Conservation (phyloP, 1,140 invertebrate genomes). For the Cydia amplana region DNA sequence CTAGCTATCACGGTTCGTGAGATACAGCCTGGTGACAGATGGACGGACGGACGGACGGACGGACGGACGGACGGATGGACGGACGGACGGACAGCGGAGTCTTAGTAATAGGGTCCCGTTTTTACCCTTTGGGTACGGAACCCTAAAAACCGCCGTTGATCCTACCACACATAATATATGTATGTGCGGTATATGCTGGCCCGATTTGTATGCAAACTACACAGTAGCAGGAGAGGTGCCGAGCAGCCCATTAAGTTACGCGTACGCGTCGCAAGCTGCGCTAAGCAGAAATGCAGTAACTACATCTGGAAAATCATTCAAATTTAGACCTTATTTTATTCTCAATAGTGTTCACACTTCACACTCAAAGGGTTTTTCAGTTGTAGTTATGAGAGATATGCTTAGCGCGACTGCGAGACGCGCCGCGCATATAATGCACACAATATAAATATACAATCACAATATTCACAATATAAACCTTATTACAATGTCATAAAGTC, state of each 20-base stretch:
- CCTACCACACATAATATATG: slow-evolving; percentile 22
- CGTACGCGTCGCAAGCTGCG: slow-evolving; percentile 45
- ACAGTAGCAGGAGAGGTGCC: slow-evolving; percentile 62
- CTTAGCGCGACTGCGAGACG: slow-evolving; percentile 37
- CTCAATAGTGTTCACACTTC: background rate
- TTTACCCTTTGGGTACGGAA: no score
- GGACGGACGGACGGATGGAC: no score
- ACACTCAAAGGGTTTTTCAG: background rate
- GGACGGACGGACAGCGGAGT: no score
- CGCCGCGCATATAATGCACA: slow-evolving; percentile 45
- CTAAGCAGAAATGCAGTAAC: slow-evolving; percentile 40
- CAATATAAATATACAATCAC: background rate
- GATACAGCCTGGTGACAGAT: no score
- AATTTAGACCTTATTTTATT: background rate
- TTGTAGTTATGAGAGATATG: background rate
- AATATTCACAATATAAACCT: background rate
- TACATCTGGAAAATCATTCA: background rate
- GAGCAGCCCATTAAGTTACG: slow-evolving; percentile 68
- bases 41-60: no score
- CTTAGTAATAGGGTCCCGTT: no score
- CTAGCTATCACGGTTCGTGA: no score
- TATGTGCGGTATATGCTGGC: slow-evolving; percentile 37
- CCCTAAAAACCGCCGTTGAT: background rate
- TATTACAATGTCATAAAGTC: background rate
- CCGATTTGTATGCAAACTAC: slow-evolving; percentile 69